A percentile compares a stretch with the other conserved stretches of the same genome.
phyloP scores from a whole-genome alignment of 2,113 vertebrate species.

The Eretmochelys imbricata region DNA sequence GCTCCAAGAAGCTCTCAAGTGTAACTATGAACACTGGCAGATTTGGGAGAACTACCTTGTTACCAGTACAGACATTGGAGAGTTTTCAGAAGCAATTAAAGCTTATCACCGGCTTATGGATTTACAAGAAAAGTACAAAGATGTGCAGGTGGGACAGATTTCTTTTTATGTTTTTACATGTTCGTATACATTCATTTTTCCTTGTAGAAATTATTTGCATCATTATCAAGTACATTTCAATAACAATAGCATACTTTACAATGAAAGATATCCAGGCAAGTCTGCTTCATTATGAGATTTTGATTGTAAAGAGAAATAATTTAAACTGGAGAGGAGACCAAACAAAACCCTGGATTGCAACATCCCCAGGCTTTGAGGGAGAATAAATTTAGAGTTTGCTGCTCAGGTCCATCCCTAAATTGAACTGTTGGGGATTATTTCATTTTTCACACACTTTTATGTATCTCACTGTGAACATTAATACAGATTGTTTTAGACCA shows the following conservation, averaged over 20 bases:
- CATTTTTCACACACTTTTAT: background rate
- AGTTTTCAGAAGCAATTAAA: conserved; percentile 92
- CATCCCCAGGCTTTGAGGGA: background rate
- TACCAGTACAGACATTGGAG: conserved; percentile 91
- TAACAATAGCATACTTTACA: background rate
- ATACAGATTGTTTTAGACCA: background rate
- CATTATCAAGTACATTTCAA: background rate
- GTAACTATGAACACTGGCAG: conserved; percentile 98
- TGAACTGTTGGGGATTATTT: background rate
- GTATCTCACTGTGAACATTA: background rate
- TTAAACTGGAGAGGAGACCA: background rate
- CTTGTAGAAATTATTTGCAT: background rate
- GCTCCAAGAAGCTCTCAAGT: conserved; percentile 95
- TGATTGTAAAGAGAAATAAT: background rate
- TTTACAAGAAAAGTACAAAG: conserved; percentile 92
- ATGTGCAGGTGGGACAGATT: conserved; percentile 86
- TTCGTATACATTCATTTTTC: background rate
- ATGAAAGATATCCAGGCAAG: background rate
- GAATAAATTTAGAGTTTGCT: background rate
- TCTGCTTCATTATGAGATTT: background rate
- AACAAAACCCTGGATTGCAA: background rate
- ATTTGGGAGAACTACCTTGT: conserved; percentile 98
- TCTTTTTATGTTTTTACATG: background rate
- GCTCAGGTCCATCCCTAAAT: background rate
- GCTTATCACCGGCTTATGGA: conserved; percentile 97